Evolutionary conservation across 2,797 vertebrate species (phyloP), one percentile per base, ranked within the genome.

Genomic region (Phaenicophaeus curvirostris): DNA sequence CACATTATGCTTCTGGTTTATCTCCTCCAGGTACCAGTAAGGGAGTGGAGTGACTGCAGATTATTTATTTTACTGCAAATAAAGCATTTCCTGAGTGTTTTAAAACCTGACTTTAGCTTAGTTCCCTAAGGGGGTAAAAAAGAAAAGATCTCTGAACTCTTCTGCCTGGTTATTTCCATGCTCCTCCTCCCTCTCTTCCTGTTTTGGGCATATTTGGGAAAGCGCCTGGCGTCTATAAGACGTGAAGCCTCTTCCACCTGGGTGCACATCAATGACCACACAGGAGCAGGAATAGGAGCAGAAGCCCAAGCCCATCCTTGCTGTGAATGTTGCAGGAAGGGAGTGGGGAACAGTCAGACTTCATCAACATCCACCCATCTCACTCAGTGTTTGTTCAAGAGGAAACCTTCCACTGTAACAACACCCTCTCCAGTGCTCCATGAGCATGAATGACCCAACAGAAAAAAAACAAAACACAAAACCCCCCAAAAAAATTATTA

Each of bases 251-350:
- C 15, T 46, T 81, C 69, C 80, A 17, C 37, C 30, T 71, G 35
- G 27, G 8, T n/a, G 33, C 54, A 42, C 42, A 69, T 13, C 50
- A 25, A 51, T 30, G 63, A 42, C 16, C 28, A 18, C 12, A 2
- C 3, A 28, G 62, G 16, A 86, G 44, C 8, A 17, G 37, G 53
- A 61, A 1, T 9, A 24, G 17, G 10, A 50, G 17, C 10, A 23
- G 35, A 7, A 61, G 17, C 73, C 48, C 46, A 59, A 91, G 19
- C 41, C 58, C 0, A 1, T 65, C 16, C 15, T 37, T 21, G 2
- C n/a, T 39, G 12, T 13, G 44, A 1, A 1, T 42, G 7, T 7
- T 17, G 31, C 0, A 2, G 31, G 17, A 51, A 72, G 72, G 39
- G 57, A 65, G 50, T 3, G 1, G 58, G 41, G 48, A 89, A 57